A percentile compares a stretch with the other conserved stretches of the same genome.
Evolutionary conservation across 2,888 invertebrate genomes (phyloP).

Genomic region (Drosophila anceps): DNA sequence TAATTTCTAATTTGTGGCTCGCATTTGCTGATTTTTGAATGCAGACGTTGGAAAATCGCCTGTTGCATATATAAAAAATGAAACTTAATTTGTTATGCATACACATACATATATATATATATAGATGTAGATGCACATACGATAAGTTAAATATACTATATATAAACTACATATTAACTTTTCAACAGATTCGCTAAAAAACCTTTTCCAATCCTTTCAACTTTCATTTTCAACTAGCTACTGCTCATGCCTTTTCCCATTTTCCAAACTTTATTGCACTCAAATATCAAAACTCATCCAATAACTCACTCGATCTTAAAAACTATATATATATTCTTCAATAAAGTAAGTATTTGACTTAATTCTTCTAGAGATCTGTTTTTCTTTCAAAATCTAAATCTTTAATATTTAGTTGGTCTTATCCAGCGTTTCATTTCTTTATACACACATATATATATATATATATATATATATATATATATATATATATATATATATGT

Average conservation of each 20-base stretch:
- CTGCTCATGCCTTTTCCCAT: constrained; percentile 12
- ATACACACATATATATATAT: too few relatives aligned
- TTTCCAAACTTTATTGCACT: constrained; percentile 34
- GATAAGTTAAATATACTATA: constrained; percentile 25
- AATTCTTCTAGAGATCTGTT: constrained; percentile 34
- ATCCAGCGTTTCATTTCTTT: constrained; percentile 69
- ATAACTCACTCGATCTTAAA: constrained; percentile 29
- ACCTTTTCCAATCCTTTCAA: constrained; percentile 33
- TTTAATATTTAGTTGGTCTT: constrained; percentile 77
- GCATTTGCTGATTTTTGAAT: constrained; percentile 75
- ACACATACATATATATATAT: neutral
- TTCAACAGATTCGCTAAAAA: constrained; percentile 59
- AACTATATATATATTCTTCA: constrained; percentile 25
- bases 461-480: too few relatives aligned
- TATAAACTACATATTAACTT: constrained; percentile 48
- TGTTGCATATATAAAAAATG: constrained; percentile 46
- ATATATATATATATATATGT: constrained; percentile 53
- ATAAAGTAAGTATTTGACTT: constrained; percentile 55
- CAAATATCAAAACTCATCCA: constrained; percentile 40
- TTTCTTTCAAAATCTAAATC: constrained; percentile 27
- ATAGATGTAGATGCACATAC: constrained; percentile 30
- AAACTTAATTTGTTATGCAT: constrained; percentile 40
- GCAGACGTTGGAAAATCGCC: constrained; percentile 54
- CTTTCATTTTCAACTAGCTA: constrained; percentile 59
- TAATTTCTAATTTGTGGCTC: constrained; percentile 69